phyloP scores from a whole-genome alignment of 2,797 vertebrate genomes.

The Novumbra hubbsi region DNA sequence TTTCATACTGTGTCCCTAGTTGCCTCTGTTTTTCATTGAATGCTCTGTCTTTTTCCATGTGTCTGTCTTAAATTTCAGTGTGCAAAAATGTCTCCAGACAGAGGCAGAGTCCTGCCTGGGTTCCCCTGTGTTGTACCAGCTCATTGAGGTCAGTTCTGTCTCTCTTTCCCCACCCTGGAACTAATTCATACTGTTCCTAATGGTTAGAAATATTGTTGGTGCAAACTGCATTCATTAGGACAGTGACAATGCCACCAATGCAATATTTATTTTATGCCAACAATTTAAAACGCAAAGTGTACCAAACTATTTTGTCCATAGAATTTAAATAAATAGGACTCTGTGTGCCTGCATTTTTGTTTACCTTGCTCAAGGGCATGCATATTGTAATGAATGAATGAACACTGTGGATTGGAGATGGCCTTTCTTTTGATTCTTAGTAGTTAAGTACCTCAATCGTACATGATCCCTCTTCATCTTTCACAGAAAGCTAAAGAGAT shows the following conservation, averaged over 20 bases:
- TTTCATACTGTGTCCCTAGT: background rate
- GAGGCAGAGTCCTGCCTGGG: conserved; percentile 83
- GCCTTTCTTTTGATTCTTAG: background rate
- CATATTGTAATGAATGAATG: background rate
- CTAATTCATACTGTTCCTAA: background rate
- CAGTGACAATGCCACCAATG: background rate
- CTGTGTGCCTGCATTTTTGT: no score
- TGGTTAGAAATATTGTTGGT: background rate
- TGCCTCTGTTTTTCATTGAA: background rate
- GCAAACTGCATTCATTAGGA: background rate
- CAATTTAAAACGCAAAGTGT: no score
- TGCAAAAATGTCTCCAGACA: conserved; percentile 68
- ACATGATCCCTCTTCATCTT: background rate
- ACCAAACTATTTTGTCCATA: no score
- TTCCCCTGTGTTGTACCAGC: conserved; percentile 88
- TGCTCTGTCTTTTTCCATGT: background rate
- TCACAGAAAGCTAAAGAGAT: conserved; percentile 80
- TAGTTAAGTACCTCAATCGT: background rate
- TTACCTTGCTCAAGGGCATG: no score
- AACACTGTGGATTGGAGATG: background rate
- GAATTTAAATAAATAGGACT: no score
- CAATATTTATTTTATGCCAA: no score
- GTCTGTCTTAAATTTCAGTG: conserved; percentile 47
- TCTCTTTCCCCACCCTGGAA: background rate
- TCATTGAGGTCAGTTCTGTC: conserved; percentile 86